Evolutionary conservation across 2,797 vertebrate genomes (phyloP).

Genomic region (Oryzias dopingdopingensis): DNA sequence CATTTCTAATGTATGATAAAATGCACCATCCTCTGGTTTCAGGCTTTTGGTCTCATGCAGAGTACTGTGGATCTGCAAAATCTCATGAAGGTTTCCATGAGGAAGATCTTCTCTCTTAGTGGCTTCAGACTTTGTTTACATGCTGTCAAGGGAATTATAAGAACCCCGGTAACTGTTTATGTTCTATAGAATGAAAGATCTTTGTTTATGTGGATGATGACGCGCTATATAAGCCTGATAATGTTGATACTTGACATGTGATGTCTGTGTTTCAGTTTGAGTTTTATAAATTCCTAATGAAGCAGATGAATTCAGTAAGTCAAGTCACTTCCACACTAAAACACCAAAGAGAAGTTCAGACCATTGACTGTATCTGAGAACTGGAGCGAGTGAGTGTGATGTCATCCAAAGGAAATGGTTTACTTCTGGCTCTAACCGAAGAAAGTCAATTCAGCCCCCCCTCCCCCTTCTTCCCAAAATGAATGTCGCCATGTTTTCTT

Average conservation of each 20-base stretch:
- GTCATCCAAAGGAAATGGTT: too few species aligned
- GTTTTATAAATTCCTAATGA: constrained; percentile 48
- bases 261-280: constrained; percentile 38
- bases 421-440: too few species aligned
- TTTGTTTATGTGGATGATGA: too few species aligned
- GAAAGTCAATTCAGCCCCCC: too few species aligned
- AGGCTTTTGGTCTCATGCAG: constrained; percentile 38
- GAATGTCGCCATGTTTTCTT: too few species aligned
- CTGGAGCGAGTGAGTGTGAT: too few species aligned
- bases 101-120: not conserved
- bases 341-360: not conserved
- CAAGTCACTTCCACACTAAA: constrained; percentile 23
- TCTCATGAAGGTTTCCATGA: accelerated
- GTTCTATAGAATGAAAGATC: too few species aligned
- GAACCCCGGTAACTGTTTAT: not conserved
- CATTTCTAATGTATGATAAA: not conserved
- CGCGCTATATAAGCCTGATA: too few species aligned
- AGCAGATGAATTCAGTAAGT: constrained; percentile 34
- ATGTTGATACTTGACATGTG: too few species aligned
- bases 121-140: accelerated
- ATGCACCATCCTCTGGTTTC: not conserved
- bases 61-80: accelerated
- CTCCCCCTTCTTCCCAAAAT: too few species aligned
- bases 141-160: accelerated
- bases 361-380: too few species aligned